These are phyloP conservation scores for Sylvietta virens DNA, from an alignment of 2,113 vertebrate species.

Conservation along the genomic window DNA sequence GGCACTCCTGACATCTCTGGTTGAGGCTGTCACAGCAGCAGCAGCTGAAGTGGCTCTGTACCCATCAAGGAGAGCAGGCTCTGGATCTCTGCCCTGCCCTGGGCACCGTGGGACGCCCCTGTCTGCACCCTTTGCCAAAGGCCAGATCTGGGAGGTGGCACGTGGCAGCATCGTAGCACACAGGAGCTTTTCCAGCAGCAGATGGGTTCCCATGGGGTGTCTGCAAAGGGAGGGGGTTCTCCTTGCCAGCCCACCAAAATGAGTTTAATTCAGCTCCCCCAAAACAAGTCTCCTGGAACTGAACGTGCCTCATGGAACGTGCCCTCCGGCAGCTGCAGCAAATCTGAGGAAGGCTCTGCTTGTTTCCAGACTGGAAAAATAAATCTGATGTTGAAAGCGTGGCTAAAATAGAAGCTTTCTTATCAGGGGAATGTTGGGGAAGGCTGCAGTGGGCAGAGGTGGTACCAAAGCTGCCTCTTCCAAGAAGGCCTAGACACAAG, in stretches of 20 bases:
- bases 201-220: neutral
- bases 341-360: neutral
- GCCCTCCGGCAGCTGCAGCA: neutral
- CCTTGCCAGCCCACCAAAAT: neutral
- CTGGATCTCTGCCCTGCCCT: neutral
- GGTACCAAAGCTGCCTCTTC: neutral
- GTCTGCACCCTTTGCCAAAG: neutral
- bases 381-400: neutral
- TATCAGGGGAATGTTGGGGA: neutral
- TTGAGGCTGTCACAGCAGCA: neutral
- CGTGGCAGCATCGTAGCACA: fast-evolving
- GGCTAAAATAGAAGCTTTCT: neutral
- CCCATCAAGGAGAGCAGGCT: neutral
- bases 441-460: neutral
- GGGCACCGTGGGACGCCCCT: fast-evolving
- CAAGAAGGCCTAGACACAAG: neutral
- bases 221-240: neutral
- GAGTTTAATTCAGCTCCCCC: neutral
- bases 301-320: neutral
- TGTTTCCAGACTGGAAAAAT: neutral
- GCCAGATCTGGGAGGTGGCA: neutral
- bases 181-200: neutral
- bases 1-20: neutral
- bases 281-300: neutral
- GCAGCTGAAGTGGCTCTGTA: neutral